Evolutionary conservation across 2,888 invertebrate species (phyloP).

Genomic region (Sesamia inferens): DNA sequence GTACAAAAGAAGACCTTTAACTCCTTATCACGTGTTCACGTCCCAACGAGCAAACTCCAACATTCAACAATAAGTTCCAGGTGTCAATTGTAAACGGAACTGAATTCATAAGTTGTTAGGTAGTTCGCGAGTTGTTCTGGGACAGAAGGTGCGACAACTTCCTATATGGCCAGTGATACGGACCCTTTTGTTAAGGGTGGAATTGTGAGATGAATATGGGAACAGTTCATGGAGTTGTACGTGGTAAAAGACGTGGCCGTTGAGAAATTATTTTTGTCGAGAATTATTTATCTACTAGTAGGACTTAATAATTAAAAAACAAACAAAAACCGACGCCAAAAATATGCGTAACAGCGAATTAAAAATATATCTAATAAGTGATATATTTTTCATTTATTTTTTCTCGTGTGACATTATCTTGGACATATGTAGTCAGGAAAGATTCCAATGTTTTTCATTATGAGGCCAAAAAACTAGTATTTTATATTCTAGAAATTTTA

Average conservation of each 20-base stretch:
- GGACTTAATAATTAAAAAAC: too few relatives aligned
- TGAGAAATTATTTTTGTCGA: constrained; percentile 40
- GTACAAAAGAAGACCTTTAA: constrained; percentile 19
- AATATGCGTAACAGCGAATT: too few relatives aligned
- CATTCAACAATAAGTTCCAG: constrained; percentile 55
- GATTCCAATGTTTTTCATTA: too few relatives aligned
- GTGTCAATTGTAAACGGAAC: constrained; percentile 64
- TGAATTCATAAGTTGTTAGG: constrained; percentile 65
- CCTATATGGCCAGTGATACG: constrained; percentile 56
- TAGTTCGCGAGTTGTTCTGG: constrained; percentile 60
- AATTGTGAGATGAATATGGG: constrained; percentile 61
- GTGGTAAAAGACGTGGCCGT: constrained; percentile 17
- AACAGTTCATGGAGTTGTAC: constrained; percentile 41
- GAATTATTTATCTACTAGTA: background rate
- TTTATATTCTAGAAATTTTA: too few relatives aligned
- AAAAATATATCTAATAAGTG: too few relatives aligned
- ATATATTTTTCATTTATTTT: too few relatives aligned
- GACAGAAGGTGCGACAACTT: constrained; percentile 61
- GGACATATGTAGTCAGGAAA: too few relatives aligned
- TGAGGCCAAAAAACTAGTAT: too few relatives aligned
- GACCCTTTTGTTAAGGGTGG: constrained; percentile 59
- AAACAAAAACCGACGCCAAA: too few relatives aligned
- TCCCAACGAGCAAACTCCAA: constrained; percentile 38
- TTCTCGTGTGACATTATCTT: too few relatives aligned
- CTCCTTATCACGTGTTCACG: constrained; percentile 44